A percentile compares a stretch with the other conserved stretches of the same genome.
These are phyloP conservation scores for Dolichotis patagonum DNA, from an alignment of 2,113 vertebrate species.

Conservation along the genomic window DNA sequence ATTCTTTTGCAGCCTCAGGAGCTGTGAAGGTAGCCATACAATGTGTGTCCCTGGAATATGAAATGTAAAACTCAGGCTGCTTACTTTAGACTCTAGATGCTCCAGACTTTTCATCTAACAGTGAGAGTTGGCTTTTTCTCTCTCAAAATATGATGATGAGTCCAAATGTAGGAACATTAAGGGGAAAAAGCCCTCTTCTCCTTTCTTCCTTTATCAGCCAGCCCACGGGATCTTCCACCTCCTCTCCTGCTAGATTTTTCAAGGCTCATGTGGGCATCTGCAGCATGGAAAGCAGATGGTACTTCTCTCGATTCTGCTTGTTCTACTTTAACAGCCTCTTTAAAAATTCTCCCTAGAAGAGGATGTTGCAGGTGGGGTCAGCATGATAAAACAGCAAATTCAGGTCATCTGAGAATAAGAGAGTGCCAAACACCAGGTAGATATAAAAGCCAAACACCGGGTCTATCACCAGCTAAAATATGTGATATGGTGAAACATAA, in stretches of 20 bases:
- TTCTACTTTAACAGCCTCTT: constrained; percentile 66
- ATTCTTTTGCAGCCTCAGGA: background rate
- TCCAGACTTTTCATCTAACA: background rate
- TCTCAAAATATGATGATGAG: background rate
- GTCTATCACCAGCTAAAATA: background rate
- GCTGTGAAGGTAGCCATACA: background rate
- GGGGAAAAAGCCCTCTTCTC: constrained; percentile 10
- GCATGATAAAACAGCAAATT: background rate
- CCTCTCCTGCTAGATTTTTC: constrained; percentile 72
- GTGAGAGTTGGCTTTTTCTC: background rate
- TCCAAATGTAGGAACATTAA: background rate
- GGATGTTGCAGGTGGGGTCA: constrained; percentile 39
- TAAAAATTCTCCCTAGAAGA: constrained; percentile 41
- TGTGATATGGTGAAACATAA: background rate
- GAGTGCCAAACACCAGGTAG: background rate
- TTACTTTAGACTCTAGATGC: constrained; percentile 21
- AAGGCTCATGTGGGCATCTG: constrained; percentile 77
- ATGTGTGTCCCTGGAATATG: background rate
- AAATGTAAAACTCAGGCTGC: background rate
- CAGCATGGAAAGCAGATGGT: constrained; percentile 74
- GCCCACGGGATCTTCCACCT: constrained; percentile 75
- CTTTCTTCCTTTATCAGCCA: constrained; percentile 62
- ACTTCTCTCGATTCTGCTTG: constrained; percentile 65
- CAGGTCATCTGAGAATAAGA: background rate
- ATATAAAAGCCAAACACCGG: background rate